Conservation (phyloP, 2,113 vertebrate species). For the Gadus macrocephalus region DNA sequence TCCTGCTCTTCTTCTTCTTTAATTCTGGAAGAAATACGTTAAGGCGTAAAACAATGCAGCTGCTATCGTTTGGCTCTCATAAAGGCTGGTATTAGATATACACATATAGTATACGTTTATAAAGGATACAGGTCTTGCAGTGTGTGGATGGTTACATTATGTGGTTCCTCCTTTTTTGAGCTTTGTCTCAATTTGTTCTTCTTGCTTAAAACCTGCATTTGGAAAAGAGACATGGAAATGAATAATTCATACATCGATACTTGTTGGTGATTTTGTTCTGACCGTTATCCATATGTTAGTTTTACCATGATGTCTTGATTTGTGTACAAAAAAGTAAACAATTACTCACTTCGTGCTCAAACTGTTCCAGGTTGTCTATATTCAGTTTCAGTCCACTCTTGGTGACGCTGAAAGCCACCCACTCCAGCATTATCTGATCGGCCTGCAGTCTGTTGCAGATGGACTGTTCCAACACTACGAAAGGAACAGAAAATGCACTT, state of each 20-base stretch:
- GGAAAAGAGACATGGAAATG: not conserved
- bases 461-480: slow-evolving; percentile 83
- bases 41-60: slow-evolving; percentile 26
- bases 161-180: slow-evolving; percentile 52
- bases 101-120: not conserved
- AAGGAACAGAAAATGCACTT: not conserved
- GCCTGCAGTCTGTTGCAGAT: slow-evolving; percentile 66
- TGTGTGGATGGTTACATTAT: slow-evolving; percentile 58
- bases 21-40: slow-evolving; percentile 66
- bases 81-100: not conserved
- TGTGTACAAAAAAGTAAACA: not conserved
- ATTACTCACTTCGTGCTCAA: slow-evolving; percentile 80
- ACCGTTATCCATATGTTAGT: not conserved
- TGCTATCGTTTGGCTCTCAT: not conserved
- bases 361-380: slow-evolving; percentile 66
- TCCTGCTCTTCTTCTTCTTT: slow-evolving; percentile 84
- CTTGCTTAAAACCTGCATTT: slow-evolving; percentile 74
- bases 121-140: slow-evolving; percentile 85
- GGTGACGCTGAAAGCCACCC: slow-evolving; percentile 79
- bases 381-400: slow-evolving; percentile 61
- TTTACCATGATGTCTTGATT: not conserved
- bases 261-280: not conserved
- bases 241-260: not conserved
- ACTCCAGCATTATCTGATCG: slow-evolving; percentile 71
- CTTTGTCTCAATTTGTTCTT: slow-evolving; percentile 51